A percentile compares a stretch with the other conserved stretches of the same genome.
phyloP scores from a whole-genome alignment of 2,113 vertebrate species.

The Anoura caudifer region DNA sequence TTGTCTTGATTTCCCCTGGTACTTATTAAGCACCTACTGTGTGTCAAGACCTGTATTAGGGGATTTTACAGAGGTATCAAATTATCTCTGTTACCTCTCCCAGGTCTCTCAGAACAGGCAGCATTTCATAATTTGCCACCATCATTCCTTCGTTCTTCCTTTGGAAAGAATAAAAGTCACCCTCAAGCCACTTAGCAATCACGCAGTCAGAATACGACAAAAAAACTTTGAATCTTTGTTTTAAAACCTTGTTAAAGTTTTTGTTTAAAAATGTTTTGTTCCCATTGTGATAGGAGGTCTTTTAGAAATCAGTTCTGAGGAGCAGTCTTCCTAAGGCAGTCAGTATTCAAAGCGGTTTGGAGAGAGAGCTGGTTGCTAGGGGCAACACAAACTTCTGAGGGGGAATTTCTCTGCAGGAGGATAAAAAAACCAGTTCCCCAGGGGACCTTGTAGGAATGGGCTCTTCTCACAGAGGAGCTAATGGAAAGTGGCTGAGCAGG shows the following conservation, averaged over 20 bases:
- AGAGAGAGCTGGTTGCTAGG: conserved; percentile 72
- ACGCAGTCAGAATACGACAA: conserved; percentile 27
- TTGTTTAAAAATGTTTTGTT: conserved; percentile 72
- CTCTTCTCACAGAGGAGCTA: conserved; percentile 9
- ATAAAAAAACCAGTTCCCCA: conserved; percentile 60
- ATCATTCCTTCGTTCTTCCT: not conserved
- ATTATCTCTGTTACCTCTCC: not conserved
- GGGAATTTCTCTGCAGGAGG: conserved; percentile 47
- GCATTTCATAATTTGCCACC: not conserved
- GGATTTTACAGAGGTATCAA: not conserved
- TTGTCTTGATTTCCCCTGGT: not conserved
- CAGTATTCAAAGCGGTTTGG: conserved; percentile 69
- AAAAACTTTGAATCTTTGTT: conserved; percentile 66
- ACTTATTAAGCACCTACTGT: not conserved
- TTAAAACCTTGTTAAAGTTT: conserved; percentile 74
- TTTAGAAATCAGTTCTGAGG: conserved; percentile 65
- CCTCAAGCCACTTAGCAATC: conserved; percentile 55
- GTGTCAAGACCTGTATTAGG: not conserved
- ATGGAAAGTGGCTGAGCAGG: not conserved
- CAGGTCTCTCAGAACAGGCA: not conserved
- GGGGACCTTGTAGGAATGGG: conserved; percentile 20
- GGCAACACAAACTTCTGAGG: conserved; percentile 74
- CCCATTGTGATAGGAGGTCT: conserved; percentile 47
- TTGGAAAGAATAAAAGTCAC: not conserved
- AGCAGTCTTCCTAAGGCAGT: conserved; percentile 54